Base-by-base conservation (phyloP, 2,113 vertebrate species). In the Cyanistes caeruleus region DNA sequence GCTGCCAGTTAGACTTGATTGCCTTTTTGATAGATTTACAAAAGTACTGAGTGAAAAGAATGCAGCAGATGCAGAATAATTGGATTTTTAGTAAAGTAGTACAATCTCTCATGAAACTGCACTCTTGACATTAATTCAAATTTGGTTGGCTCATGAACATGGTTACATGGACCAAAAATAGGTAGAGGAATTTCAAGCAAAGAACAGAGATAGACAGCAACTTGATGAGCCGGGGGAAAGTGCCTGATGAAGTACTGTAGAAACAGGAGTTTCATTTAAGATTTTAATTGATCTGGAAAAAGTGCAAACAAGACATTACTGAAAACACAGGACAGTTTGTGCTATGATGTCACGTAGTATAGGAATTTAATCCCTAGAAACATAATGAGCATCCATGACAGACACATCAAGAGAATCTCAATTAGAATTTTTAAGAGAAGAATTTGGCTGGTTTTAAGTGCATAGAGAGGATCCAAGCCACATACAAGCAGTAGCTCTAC, bases 1-100 rank as follows among this genome's bases (percentile, higher is more conserved):
- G 62, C 92, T 92, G 95, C 93, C 92, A 95, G 92, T 95, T 93
- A 94, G 88, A 75, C 85, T 93, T 95, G 93, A 96, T 96, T 97
- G 93, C 87, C 64, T 95, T 95, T 96, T 90, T 96, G 90, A 88
- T 84, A 86, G 76, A 87, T 89, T 94, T 90, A 81, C 90, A 82
- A 87, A 97, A 93, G 85, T 94, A 84, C 52, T 51, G 77, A 89
- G 70, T 90, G 90, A 94, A 87, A 89, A 94, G 92, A 96, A 94
- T 89, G 88, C 88, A 95, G 90, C 90, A 94, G 92, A 94, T 95
- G 92, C 85, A 87, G 86, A 94, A 87, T 94, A 97, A 94, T 83
- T 96, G 89, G 84, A 86, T 91, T 97, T 95, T 94, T 96, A 92
- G 77, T 49, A 33, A 90, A 93, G 79, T 80, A 85, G 75, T 93